Conservation (phyloP, 2,113 vertebrate genomes). For the Tauraco erythrolophus region DNA sequence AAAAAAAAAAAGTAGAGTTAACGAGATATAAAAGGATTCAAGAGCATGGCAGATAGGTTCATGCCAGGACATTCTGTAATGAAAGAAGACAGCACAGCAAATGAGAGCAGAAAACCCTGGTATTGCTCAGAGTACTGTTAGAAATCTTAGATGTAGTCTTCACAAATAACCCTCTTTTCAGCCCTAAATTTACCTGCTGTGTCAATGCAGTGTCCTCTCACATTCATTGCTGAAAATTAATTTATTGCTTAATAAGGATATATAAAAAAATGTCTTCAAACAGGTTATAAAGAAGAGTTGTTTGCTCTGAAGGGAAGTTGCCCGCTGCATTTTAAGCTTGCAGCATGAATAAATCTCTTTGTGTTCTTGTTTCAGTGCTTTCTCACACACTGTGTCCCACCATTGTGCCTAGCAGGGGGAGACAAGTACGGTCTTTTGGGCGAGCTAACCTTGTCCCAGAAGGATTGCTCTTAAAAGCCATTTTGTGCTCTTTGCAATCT, state of each 20-base stretch:
- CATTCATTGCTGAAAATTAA: conserved; percentile 13
- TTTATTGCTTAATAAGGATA: conserved; percentile 5
- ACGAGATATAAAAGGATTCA: conserved; percentile 38
- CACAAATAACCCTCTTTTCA: conserved; percentile 35
- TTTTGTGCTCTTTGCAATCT: conserved; percentile 39
- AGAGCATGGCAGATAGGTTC: background rate
- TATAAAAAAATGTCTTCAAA: background rate
- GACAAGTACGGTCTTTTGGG: background rate
- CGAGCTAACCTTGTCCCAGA: background rate
- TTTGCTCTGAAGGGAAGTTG: background rate
- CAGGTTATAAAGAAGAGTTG: conserved; percentile 6
- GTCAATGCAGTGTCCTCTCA: conserved; percentile 23
- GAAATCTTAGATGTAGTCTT: conserved; percentile 18
- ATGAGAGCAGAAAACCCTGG: conserved; percentile 37
- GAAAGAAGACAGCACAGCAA: conserved; percentile 55
- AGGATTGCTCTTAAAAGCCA: conserved; percentile 21
- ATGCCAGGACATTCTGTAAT: conserved; percentile 44
- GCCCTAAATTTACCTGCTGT: conserved; percentile 19
- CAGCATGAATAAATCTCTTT: conserved; percentile 56
- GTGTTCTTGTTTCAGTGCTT: background rate
- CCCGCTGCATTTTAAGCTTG: conserved; percentile 53
- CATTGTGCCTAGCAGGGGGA: background rate
- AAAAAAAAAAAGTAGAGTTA: background rate
- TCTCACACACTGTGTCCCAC: background rate
- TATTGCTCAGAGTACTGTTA: background rate